Evolutionary conservation across 1,140 invertebrate species (phyloP).

Genomic region (Gonioctena quinquepunctata): DNA sequence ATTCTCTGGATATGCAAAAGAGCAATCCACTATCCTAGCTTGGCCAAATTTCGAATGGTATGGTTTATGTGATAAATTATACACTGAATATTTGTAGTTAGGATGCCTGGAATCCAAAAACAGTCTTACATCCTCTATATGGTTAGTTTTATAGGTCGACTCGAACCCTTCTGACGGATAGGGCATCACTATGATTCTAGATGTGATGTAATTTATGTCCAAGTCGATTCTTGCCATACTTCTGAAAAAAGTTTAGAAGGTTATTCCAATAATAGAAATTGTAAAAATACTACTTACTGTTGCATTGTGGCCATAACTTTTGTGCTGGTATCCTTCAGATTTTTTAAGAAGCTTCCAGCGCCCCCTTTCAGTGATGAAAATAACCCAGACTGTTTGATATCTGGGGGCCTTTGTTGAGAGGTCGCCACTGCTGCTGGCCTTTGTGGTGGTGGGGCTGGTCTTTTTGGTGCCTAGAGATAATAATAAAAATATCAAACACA

Average conservation of each 20-base stretch:
- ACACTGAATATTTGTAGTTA: slow-evolving; percentile 73
- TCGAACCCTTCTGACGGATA: slow-evolving; percentile 94
- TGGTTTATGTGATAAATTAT: slow-evolving; percentile 75
- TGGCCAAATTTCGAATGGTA: slow-evolving; percentile 60
- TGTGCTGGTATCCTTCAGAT: slow-evolving; percentile 92
- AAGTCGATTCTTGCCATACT: slow-evolving; percentile 86
- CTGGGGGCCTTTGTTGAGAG: slow-evolving; percentile 36
- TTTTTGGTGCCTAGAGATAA: slow-evolving; percentile 24
- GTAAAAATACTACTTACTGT: slow-evolving; percentile 77
- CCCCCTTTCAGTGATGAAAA: slow-evolving; percentile 83
- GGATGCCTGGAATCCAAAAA: slow-evolving; percentile 77
- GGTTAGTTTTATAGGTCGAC: slow-evolving; percentile 88
- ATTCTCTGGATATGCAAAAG: slow-evolving; percentile 65
- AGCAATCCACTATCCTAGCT: slow-evolving; percentile 68
- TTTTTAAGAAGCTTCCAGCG: slow-evolving; percentile 86
- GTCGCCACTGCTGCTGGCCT: slow-evolving; percentile 37
- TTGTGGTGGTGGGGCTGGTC: slow-evolving; percentile 52
- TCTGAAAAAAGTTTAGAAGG: slow-evolving; percentile 58
- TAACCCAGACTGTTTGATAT: slow-evolving; percentile 59
- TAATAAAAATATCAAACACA: neutral
- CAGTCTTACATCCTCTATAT: slow-evolving; percentile 86
- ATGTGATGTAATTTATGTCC: slow-evolving; percentile 90
- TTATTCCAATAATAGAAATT: neutral
- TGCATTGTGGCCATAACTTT: slow-evolving; percentile 97
- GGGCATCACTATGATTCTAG: slow-evolving; percentile 87